A percentile compares a stretch with the other conserved stretches of the same genome.
Evolutionary conservation across 2,797 vertebrate species (phyloP).

Genomic region (Numenius phaeopus): DNA sequence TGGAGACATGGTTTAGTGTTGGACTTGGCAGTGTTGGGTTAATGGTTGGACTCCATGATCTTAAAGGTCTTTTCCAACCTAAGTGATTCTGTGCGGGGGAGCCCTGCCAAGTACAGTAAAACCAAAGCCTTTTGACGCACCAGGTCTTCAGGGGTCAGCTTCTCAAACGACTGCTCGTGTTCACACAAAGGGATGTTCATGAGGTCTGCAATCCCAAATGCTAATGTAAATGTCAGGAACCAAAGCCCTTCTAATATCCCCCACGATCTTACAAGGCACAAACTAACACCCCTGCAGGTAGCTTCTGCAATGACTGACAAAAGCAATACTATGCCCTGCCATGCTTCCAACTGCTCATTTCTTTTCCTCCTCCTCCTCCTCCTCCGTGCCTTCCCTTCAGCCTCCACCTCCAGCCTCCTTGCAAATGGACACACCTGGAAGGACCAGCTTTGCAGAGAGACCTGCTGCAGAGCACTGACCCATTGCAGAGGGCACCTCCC

Average conservation of each 20-base stretch:
- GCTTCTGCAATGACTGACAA: background rate
- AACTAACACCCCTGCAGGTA: background rate
- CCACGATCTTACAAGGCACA: background rate
- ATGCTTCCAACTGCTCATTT: background rate
- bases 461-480: background rate
- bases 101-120: background rate
- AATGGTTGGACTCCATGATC: background rate
- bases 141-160: background rate
- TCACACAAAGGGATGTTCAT: background rate
- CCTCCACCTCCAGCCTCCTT: too few relatives aligned
- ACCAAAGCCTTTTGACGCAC: background rate
- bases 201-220: background rate
- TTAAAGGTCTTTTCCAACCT: background rate
- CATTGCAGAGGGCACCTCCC: background rate
- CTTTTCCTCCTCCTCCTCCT: background rate
- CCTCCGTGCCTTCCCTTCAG: background rate
- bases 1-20: background rate
- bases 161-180: fast-evolving
- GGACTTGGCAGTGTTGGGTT: background rate
- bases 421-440: background rate
- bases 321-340: background rate
- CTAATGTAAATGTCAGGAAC: background rate
- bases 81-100: background rate
- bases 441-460: background rate
- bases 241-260: background rate